These are phyloP conservation scores for Sphaerodactylus townsendi DNA, from an alignment of 2,113 vertebrate species.

Conservation along the genomic window DNA sequence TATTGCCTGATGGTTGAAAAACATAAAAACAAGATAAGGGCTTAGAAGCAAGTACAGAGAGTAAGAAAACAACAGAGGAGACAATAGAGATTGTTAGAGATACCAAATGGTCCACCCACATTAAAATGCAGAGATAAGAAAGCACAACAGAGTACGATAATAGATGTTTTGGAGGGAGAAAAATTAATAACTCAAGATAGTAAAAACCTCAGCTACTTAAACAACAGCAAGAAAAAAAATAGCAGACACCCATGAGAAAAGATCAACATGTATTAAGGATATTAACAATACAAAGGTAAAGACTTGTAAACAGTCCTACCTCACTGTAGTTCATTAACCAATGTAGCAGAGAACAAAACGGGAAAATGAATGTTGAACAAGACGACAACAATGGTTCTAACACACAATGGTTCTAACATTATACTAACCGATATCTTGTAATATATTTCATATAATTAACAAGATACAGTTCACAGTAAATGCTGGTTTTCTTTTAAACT, in stretches of 20 bases:
- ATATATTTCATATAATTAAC: background rate
- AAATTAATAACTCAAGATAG: slow-evolving; percentile 16
- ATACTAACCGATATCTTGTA: background rate
- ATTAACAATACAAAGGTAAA: slow-evolving; percentile 24
- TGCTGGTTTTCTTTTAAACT: background rate
- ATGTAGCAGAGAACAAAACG: slow-evolving; percentile 9
- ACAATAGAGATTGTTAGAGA: background rate
- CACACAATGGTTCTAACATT: no score
- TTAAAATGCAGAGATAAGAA: slow-evolving; percentile 11
- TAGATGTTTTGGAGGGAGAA: slow-evolving; percentile 16
- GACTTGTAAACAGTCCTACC: slow-evolving; percentile 1
- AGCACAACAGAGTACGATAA: background rate
- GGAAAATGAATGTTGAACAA: background rate
- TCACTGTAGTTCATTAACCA: background rate
- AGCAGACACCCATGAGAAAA: slow-evolving; percentile 13
- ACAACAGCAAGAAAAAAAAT: slow-evolving; percentile 20
- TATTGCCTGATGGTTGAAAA: background rate
- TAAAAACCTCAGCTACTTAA: background rate
- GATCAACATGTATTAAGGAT: slow-evolving; percentile 16
- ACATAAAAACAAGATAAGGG: background rate
- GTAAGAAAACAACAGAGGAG: background rate
- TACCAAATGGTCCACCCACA: slow-evolving; percentile 4
- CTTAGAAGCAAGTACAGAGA: background rate
- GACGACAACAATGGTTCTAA: background rate
- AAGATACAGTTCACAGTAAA: background rate